These are phyloP conservation scores for Caenorhabditis zanzibari DNA, from an alignment of 2,888 invertebrate genomes.

Conservation along the genomic window DNA sequence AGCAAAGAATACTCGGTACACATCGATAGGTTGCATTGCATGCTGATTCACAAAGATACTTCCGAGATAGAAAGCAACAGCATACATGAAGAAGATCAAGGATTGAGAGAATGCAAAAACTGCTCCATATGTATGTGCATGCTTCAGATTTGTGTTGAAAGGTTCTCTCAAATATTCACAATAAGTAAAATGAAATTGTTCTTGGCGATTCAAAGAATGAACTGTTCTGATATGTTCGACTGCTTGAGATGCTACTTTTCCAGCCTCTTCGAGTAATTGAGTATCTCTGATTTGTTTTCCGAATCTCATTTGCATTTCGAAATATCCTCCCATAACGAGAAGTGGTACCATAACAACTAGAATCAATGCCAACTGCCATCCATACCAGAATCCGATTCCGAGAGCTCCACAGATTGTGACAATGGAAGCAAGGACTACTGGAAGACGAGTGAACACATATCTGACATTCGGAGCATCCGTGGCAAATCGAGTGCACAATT, in stretches of 20 bases:
- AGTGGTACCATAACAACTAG: constrained; percentile 84
- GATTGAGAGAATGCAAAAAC: constrained; percentile 85
- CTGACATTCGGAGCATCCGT: constrained; percentile 85
- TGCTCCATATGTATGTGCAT: constrained; percentile 83
- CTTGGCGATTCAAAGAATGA: constrained; percentile 84
- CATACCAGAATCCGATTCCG: constrained; percentile 84
- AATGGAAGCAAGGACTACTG: constrained; percentile 84
- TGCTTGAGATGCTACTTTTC: constrained; percentile 85
- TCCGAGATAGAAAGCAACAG: constrained; percentile 85
- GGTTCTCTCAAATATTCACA: constrained; percentile 84
- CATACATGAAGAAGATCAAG: constrained; percentile 86
- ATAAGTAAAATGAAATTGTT: constrained; percentile 84
- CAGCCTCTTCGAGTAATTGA: constrained; percentile 85
- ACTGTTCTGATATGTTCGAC: constrained; percentile 85
- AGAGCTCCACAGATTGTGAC: constrained; percentile 84
- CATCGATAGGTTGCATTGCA: constrained; percentile 84
- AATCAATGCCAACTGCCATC: constrained; percentile 85
- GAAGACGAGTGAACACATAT: constrained; percentile 84
- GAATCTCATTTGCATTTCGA: constrained; percentile 83
- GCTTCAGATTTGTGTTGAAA: constrained; percentile 75
- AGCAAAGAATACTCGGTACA: constrained; percentile 86
- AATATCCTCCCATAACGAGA: constrained; percentile 83
- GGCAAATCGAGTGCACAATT: constrained; percentile 84
- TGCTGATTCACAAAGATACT: constrained; percentile 85
- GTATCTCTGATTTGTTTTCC: constrained; percentile 85